Evolutionary conservation across 2,797 vertebrate genomes (phyloP).

Genomic region (Eupleurogrammus muticus): DNA sequence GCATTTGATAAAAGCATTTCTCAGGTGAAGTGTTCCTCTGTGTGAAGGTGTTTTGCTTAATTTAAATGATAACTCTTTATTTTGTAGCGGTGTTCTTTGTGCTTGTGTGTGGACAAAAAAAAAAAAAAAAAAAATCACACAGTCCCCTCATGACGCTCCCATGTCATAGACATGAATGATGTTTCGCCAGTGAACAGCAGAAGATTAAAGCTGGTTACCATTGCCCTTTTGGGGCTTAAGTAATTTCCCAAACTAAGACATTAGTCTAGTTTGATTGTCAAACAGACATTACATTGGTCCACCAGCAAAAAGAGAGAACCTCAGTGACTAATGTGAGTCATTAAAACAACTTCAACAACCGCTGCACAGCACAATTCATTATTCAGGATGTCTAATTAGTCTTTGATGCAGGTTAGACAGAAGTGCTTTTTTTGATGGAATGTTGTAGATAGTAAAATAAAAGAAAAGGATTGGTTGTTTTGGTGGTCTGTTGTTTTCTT

Average conservation of each 20-base stretch:
- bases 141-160: background rate
- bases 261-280: conserved; percentile 49
- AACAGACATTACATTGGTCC: conserved; percentile 34
- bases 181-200: conserved; percentile 26
- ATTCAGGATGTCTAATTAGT: conserved; percentile 69
- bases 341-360: conserved; percentile 67
- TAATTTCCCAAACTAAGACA: conserved; percentile 40
- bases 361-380: conserved; percentile 62
- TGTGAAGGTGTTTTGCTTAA: background rate
- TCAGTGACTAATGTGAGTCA: conserved; percentile 72
- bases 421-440: background rate
- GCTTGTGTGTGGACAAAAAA: no score
- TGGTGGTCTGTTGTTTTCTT: background rate
- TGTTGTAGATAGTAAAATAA: background rate
- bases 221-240: conserved; percentile 52
- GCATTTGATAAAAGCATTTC: conserved; percentile 33
- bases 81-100: background rate
- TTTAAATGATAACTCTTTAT: background rate
- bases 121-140: no score
- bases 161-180: conserved; percentile 11
- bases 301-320: conserved; percentile 35
- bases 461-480: background rate
- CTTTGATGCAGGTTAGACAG: conserved; percentile 41
- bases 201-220: conserved; percentile 44
- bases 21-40: background rate